Base-by-base conservation (phyloP, 2,113 vertebrate genomes). In the Ctenodactylus gundi region DNA sequence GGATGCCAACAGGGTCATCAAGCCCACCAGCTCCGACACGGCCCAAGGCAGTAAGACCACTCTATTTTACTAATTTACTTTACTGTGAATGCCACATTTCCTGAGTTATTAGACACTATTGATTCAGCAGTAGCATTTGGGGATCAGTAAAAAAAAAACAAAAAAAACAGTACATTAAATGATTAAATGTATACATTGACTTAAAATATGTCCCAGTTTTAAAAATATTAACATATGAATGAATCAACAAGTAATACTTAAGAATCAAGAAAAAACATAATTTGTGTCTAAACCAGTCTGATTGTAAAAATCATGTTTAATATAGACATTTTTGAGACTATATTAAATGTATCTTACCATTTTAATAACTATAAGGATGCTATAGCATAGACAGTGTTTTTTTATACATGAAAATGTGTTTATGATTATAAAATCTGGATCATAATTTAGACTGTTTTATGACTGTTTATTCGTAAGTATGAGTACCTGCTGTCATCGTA, bases 1-100 rank as follows among this genome's bases (percentile, higher is more conserved):
- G 75, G 99, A 99, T 0, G 99, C 99, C 7, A 99, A 99, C 96
- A 98, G 99, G 94, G 99, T 99, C 97, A 98, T 99, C 97, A 99
- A 99, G 96, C 98, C 98, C 70, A 99, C 99, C 23, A 99, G 98
- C 97, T 98, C 98, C 0, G 98, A 99, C 70, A 92, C 97, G 0
- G 95, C 98, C 36, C 98, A 98, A 98, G 99, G 98, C 98, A 99
- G 99, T 99, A 98, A 99, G 99, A 94, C 85, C 60, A 46, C 36
- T 36, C 75, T 12, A 12, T 53, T 94, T 55, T 18, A 4, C 72
- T 46, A 21, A 41, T 53, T 27, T 29, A 46, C 44, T 78, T 65
- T 21, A 23, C 49, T 58, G 39, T 20, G 73, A 82, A 53, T 21
- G 39, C n/a, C 72, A 2, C 11, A 1, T 77, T 49, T 57, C 27